Evolutionary conservation across 2,888 invertebrate genomes (phyloP), one percentile per base, ranked within the genome.

Genomic region (Congeria kusceri): DNA sequence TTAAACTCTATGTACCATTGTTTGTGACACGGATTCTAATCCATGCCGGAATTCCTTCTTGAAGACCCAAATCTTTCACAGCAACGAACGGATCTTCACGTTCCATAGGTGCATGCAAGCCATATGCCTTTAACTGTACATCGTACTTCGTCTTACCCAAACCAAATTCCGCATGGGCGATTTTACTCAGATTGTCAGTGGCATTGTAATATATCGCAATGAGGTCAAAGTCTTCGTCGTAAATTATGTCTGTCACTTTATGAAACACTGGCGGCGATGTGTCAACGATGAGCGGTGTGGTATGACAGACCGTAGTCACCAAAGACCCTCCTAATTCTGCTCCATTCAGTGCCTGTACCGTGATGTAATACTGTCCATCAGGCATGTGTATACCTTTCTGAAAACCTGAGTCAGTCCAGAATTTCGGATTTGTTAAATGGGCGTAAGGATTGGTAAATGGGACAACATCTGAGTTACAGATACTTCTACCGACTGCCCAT

Each of bases 31-130:
- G 66, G 9, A 89, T 75, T 20, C 87, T 72, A 47, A 90, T 81
- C 90, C 90, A 90, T 7, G 87, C 87, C 1, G 88, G 89, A 9
- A 85, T 72, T 1, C 90, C 90, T 44, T 84, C 81, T n/a, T 80
- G 65, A 13, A 89, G 80, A 11, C 83, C 84, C 20, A 89, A 77
- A 62, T 89, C 85, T 65, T 89, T 83, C 1, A 87, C 72, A 13
- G 84, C 84, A 18, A 88, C 80, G 62, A 82, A 87, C 13, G 87
- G 77, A 29, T 85, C 81, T 3, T 78, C 77, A 9, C 84, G 76
- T 13, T 80, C 79, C 62, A 84, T 68, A 27, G 83, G 80, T 13
- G 79, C 76, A 58, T 86, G 83, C n/a, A 78, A 58, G 29, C 82
- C 80, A 68, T 89, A 88, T 1, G 85, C 61, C 32, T 84, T 66